phyloP scores from a whole-genome alignment of 2,113 vertebrate genomes.

The Brevimyrus niger region DNA sequence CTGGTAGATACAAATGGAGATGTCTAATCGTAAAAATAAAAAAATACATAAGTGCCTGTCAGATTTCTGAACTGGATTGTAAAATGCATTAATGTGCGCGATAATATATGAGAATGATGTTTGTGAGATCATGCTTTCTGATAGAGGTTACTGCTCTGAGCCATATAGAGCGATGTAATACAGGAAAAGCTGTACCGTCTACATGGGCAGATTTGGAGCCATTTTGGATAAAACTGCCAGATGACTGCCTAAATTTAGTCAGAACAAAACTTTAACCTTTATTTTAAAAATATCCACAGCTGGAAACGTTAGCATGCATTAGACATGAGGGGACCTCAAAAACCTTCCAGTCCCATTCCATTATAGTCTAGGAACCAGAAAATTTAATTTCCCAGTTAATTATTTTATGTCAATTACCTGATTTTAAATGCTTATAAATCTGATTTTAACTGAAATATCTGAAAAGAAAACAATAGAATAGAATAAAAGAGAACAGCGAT shows the following conservation, averaged over 20 bases:
- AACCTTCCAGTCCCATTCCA: neutral
- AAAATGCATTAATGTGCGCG: neutral
- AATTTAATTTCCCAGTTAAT: neutral
- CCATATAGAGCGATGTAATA: neutral
- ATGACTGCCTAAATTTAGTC: neutral
- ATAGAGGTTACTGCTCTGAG: neutral
- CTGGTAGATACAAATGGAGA: neutral
- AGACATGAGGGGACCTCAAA: neutral
- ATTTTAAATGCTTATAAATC: neutral
- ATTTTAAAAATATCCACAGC: conserved; percentile 1
- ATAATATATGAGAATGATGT: neutral
- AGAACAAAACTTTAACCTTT: neutral
- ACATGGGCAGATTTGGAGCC: neutral
- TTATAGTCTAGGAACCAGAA: neutral
- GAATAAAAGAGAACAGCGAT: neutral
- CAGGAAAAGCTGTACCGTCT: neutral
- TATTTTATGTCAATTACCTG: neutral
- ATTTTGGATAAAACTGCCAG: neutral
- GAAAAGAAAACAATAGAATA: neutral
- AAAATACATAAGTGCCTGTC: neutral
- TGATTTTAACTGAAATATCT: neutral
- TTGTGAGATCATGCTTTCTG: neutral
- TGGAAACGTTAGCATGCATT: neutral
- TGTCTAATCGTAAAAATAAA: neutral
- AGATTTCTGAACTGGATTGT: neutral